Evolutionary conservation across 2,888 invertebrate genomes (phyloP), one percentile per base, ranked within the genome.

Genomic region (Drosophila kuntzei): DNA sequence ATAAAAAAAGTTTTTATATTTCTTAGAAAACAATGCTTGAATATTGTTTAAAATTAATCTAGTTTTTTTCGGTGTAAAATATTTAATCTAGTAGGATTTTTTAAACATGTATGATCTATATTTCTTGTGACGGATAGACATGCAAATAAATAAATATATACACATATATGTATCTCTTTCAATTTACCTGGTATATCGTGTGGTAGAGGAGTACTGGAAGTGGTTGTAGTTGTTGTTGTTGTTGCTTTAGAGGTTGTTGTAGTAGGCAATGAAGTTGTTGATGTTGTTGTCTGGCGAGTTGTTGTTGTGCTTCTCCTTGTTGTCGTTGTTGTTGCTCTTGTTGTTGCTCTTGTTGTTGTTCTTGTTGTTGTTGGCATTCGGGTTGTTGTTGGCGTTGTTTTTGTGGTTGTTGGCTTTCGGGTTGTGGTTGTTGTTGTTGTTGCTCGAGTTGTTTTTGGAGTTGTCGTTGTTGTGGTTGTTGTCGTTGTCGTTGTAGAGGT

Each of bases 401-500:
- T 54, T n/a, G 50, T 54, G 11, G 50, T 51, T 27, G 69, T 53
- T 6, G 53, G 44, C 1, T 20, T 71, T 14, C 54, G 55, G n/a
- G 49, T 49, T 0, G 12, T 51, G 7, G 39, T 41, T 5, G 47
- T 29, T 2, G 50, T 49, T 34, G 64, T 58, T 39, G 60, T 61
- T 41, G 39, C 39, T 12, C 29, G 41, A 5, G 51, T 29, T 1
- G 36, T 36, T 0, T 37, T 47, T 25, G 14, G 51, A 2, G 32
- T 41, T 20, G 41, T 49, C 2, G 32, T 64, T 8, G 43, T 43
- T 27, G 50, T 59, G 3, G 59, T 53, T 16, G 64, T 2, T 8
- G 63, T 64, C 7, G 65, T 61, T 32, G 44, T 60, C 8, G 61
- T 54, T 2, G 50, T 55, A 0, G 70, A 60, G 14, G 62, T 63